Evolutionary conservation across 2,113 vertebrate species (phyloP).

Genomic region (Chaetodon auriga): DNA sequence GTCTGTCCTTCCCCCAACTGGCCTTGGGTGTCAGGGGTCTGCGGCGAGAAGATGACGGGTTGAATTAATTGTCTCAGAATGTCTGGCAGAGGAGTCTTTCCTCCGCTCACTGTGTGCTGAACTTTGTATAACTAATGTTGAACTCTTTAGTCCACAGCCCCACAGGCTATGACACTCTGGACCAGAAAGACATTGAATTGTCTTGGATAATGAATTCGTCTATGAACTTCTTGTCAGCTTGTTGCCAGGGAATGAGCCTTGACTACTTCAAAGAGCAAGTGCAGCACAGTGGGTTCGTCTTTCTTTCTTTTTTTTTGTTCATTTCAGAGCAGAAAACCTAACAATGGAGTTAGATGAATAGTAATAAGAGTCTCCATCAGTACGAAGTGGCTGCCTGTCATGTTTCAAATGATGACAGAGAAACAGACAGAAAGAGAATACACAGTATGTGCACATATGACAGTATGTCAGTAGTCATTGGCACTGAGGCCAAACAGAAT

Average conservation of each 20-base stretch:
- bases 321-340: constrained; percentile 44
- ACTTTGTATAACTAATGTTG: constrained; percentile 62
- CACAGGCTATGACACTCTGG: constrained; percentile 47
- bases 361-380: constrained; percentile 45
- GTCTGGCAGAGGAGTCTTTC: constrained; percentile 29
- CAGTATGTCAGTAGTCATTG: constrained; percentile 60
- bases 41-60: constrained; percentile 36
- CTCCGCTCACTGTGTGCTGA: constrained; percentile 47
- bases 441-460: constrained; percentile 55
- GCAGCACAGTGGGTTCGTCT: not conserved
- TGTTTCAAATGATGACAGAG: constrained; percentile 49
- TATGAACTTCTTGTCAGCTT: constrained; percentile 62
- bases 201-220: constrained; percentile 58
- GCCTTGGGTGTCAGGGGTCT: constrained; percentile 60
- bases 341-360: constrained; percentile 57
- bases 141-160: constrained; percentile 51
- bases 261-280: constrained; percentile 63
- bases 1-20: constrained; percentile 52
- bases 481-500: constrained; percentile 47
- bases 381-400: constrained; percentile 46
- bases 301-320: not conserved
- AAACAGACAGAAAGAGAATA: constrained; percentile 49
- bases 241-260: constrained; percentile 50
- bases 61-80: constrained; percentile 67
- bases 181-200: constrained; percentile 55